Conservation (phyloP, 2,888 invertebrate species). For the Amphiduros pacificus region DNA sequence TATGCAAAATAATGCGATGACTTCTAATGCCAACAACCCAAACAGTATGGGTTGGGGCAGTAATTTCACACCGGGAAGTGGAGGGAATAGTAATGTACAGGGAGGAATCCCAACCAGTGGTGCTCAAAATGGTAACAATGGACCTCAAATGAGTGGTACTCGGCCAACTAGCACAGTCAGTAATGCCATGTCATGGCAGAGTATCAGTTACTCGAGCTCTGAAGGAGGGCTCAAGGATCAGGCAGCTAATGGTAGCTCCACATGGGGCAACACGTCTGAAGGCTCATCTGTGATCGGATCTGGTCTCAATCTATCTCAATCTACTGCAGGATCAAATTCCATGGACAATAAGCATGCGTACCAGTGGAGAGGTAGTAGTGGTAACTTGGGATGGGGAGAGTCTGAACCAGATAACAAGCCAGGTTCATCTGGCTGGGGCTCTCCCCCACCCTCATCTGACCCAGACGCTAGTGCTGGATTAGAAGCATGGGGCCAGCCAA, state of each 20-base stretch:
- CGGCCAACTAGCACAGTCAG: slow-evolving; percentile 2
- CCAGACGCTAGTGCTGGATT: slow-evolving; percentile 30
- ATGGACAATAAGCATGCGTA: slow-evolving; percentile 11
- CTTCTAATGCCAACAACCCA: slow-evolving; percentile 8
- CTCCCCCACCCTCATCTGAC: slow-evolving; percentile 22
- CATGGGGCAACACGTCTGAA: slow-evolving; percentile 14
- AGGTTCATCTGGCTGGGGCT: slow-evolving; percentile 27
- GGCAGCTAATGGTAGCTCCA: slow-evolving; percentile 19
- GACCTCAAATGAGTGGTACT: slow-evolving; percentile 1
- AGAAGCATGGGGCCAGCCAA: slow-evolving; percentile 29
- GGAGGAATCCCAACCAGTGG: slow-evolving; percentile 11
- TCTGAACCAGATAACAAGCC: slow-evolving; percentile 8
- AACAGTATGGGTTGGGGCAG: slow-evolving; percentile 19
- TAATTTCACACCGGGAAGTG: slow-evolving; percentile 1
- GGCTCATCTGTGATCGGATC: slow-evolving; percentile 21
- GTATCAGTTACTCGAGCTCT: slow-evolving; percentile 10
- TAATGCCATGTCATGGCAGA: slow-evolving; percentile 21
- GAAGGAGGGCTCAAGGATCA: slow-evolving; percentile 13
- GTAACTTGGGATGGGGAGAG: slow-evolving; percentile 23
- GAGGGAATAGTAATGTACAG: background rate
- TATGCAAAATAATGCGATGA: slow-evolving; percentile 39
- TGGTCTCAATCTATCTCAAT: slow-evolving; percentile 10
- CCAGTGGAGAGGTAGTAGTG: slow-evolving; percentile 13
- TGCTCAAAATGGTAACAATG: slow-evolving; percentile 23
- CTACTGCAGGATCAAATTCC: slow-evolving; percentile 18